Evolutionary conservation across 2,888 invertebrate genomes (phyloP), one percentile per base, ranked within the genome.

Genomic region (Omphaloscelis lunosa): DNA sequence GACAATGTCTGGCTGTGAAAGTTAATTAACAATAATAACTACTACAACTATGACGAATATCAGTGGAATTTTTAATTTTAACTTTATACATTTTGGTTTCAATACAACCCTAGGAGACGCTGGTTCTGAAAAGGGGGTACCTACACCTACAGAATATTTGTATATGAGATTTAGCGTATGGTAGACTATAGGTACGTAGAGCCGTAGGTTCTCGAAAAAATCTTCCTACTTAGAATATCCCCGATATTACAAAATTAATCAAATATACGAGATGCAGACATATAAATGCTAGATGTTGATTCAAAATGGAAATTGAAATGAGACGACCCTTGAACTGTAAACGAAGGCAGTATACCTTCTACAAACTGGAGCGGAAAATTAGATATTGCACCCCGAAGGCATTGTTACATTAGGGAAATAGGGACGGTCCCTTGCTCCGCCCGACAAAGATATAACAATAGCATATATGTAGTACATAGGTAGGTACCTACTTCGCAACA

Each of bases 341-440:
- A 68, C 48, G 63, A 79, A 15, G 58, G 15, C 4, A 15, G 7
- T 58, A 12, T 27, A 58, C 0, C n/a, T 67, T 48, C 67, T 39
- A 63, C 34, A 66, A 74, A 58, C 6, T 73, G 41, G 66, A 68
- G 74, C 65, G 72, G 76, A 76, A 86, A 83, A 83, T 81, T 86
- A 74, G 72, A 77, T 76, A 69, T 75, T 86, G 70, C 72, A 79
- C 76, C 87, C 79, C 63, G 75, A 63, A 79, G 86, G 84, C 72
- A 74, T 68, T 86, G 66, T 72, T 63, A 75, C 51, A 56, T 68
- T 41, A 56, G 82, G 62, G 77, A 77, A 67, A 56, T 80, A 71
- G 81, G 86, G 79, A 62, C 69, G 41, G 65, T 62, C 73, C 61
- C 79, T 51, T 65, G 48, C 71, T 41, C 56, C 62, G 59, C 48